A percentile compares a stretch with the other conserved stretches of the same genome.
phyloP scores from a whole-genome alignment of 2,888 invertebrate genomes.

The Athalia cordata region DNA sequence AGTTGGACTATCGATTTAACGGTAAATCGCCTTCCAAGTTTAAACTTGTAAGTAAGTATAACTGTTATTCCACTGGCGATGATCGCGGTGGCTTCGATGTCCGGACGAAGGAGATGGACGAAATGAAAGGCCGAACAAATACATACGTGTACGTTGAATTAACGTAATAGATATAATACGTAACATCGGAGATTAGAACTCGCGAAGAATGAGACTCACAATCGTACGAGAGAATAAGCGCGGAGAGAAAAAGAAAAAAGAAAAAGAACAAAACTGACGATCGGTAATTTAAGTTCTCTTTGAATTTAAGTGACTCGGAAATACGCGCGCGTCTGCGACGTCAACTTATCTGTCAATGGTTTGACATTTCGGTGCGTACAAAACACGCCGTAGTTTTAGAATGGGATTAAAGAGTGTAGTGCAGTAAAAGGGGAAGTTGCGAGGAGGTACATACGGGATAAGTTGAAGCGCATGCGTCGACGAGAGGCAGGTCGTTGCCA shows the following conservation, averaged over 20 bases:
- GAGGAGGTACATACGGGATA: not conserved
- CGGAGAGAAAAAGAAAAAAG: not conserved
- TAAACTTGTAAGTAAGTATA: too few species aligned
- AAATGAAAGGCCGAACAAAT: too few species aligned
- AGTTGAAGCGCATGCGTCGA: slow-evolving; percentile 34
- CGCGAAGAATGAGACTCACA: not conserved
- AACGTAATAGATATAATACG: too few species aligned
- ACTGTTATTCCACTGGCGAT: too few species aligned
- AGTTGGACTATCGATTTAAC: too few species aligned
- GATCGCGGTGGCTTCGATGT: too few species aligned
- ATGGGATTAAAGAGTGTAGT: not conserved
- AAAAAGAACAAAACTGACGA: not conserved
- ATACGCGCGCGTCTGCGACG: not conserved
- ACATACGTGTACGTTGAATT: too few species aligned
- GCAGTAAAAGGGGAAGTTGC: not conserved
- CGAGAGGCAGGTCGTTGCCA: slow-evolving; percentile 40
- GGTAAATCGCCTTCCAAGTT: too few species aligned
- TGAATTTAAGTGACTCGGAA: not conserved
- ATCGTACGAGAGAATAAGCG: not conserved
- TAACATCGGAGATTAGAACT: too few species aligned
- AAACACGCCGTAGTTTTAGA: not conserved
- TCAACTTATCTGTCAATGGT: slow-evolving; percentile 41
- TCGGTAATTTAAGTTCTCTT: not conserved
- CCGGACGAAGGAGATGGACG: too few species aligned
- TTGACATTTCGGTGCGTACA: slow-evolving; percentile 38